Evolutionary conservation across 2,888 invertebrate species (phyloP).

Genomic region (Synanthedon andrenaeformis): DNA sequence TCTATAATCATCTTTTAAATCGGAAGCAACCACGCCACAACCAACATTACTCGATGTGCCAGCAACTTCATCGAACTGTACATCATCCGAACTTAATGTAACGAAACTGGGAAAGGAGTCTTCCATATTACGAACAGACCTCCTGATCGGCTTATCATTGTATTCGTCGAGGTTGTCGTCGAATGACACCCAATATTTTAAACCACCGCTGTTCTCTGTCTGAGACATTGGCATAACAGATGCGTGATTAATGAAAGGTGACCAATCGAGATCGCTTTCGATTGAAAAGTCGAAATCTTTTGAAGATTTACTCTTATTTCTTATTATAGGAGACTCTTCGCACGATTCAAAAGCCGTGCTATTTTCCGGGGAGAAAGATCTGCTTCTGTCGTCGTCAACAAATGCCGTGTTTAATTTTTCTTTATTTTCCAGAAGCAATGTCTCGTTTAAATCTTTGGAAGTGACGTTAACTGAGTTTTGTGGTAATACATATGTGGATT

Average conservation of each 20-base stretch:
- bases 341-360: slow-evolving; percentile 29
- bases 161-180: slow-evolving; percentile 31
- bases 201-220: slow-evolving; percentile 43
- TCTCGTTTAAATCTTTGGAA: slow-evolving; percentile 14
- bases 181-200: slow-evolving; percentile 61
- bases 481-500: slow-evolving; percentile 9
- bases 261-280: slow-evolving; percentile 27
- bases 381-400: slow-evolving; percentile 23
- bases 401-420: slow-evolving; percentile 49
- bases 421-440: slow-evolving; percentile 18
- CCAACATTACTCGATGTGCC: slow-evolving; percentile 15
- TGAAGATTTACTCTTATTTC: slow-evolving; percentile 8
- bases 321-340: slow-evolving; percentile 39
- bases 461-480: slow-evolving; percentile 5
- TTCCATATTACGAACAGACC: slow-evolving; percentile 17
- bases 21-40: slow-evolving; percentile 16
- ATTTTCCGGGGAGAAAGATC: slow-evolving; percentile 34
- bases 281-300: slow-evolving; percentile 29
- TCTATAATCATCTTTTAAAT: slow-evolving; percentile 5
- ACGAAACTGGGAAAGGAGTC: slow-evolving; percentile 46
- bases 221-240: slow-evolving; percentile 54
- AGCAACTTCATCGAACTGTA: slow-evolving; percentile 3
- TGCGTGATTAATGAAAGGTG: slow-evolving; percentile 41
- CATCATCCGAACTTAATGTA: slow-evolving; percentile 14
- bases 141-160: slow-evolving; percentile 9